Evolutionary conservation across 2,888 invertebrate species (phyloP).

Genomic region (Oeneis ivallda): DNA sequence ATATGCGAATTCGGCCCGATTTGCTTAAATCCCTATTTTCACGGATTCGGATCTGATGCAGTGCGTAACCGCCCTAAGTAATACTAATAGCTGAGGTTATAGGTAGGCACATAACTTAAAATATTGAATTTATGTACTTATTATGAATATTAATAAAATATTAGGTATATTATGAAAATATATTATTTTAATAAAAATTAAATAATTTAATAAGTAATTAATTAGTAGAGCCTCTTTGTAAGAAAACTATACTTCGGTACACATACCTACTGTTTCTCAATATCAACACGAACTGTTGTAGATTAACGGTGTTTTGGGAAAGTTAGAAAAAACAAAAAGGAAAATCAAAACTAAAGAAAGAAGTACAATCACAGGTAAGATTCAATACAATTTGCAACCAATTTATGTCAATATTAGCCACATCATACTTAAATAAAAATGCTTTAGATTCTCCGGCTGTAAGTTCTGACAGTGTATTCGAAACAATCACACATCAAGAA

Average conservation of each 20-base stretch:
- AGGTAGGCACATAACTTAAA: too few species aligned
- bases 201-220: neutral
- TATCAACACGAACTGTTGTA: conserved; percentile 37
- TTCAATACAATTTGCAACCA: conserved; percentile 9
- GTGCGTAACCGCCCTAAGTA: too few species aligned
- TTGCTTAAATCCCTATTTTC: too few species aligned
- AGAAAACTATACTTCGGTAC: neutral
- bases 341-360: conserved; percentile 61
- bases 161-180: too few species aligned
- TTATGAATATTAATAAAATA: too few species aligned
- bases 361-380: conserved; percentile 52
- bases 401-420: conserved; percentile 1
- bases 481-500: conserved; percentile 69
- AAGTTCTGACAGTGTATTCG: conserved; percentile 58
- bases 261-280: neutral
- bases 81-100: too few species aligned
- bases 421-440: neutral
- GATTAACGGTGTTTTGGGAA: conserved; percentile 67
- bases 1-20: too few species aligned
- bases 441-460: conserved; percentile 56
- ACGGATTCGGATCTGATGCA: too few species aligned
- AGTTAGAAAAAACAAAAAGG: conserved; percentile 57
- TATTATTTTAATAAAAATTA: too few species aligned
- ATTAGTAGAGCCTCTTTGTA: too few species aligned
- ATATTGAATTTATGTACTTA: too few species aligned